Percentiles rank a stretch among this genome's conserved stretches.
Evolutionary conservation across 2,888 invertebrate species (phyloP).

Genomic region (Rhaphigaster nebulosa): DNA sequence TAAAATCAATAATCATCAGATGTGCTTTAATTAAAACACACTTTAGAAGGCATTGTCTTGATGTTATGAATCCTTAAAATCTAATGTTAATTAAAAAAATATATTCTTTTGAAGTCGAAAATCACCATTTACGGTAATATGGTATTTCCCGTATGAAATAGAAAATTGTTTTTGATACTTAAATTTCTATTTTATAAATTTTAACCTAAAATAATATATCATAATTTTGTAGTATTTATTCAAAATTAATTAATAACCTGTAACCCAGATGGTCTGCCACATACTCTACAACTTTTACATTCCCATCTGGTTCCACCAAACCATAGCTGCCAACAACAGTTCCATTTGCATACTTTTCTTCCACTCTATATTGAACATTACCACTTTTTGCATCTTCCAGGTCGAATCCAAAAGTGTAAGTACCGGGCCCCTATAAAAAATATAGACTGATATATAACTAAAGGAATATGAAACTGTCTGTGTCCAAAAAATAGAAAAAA

Average conservation of each 20-base stretch:
- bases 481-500: too few species aligned
- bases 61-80: background rate
- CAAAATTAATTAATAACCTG: slow-evolving; percentile 70
- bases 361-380: slow-evolving; percentile 80
- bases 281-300: slow-evolving; percentile 75
- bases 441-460: background rate
- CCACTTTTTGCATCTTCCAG: slow-evolving; percentile 76
- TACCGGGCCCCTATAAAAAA: slow-evolving; percentile 72
- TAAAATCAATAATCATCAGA: background rate
- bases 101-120: background rate
- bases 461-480: too few species aligned
- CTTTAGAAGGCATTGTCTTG: background rate
- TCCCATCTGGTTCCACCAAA: slow-evolving; percentile 76
- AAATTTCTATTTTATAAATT: background rate
- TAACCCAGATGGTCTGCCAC: slow-evolving; percentile 78
- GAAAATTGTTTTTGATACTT: background rate
- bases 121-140: background rate
- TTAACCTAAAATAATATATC: background rate
- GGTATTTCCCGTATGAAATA: background rate
- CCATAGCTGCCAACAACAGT: slow-evolving; percentile 82
- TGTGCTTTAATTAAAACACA: background rate
- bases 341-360: slow-evolving; percentile 79
- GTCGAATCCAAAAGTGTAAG: slow-evolving; percentile 82
- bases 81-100: background rate
- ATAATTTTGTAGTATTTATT: background rate